Base-by-base conservation (phyloP, 2,797 vertebrate genomes). In the Urocyon cinereoargenteus region DNA sequence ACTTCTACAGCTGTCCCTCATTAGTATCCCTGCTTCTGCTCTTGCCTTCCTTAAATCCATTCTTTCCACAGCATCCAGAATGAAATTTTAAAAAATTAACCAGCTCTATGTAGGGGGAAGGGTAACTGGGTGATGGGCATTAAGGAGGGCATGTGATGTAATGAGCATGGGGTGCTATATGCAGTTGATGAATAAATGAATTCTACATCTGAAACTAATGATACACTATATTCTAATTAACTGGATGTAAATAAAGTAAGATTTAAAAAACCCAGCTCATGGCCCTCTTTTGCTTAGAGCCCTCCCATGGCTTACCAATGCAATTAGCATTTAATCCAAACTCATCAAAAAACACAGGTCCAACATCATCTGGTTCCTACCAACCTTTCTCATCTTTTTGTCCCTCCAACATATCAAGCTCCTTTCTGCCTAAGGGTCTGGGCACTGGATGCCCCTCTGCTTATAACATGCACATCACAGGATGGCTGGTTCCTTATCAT, bases 311-410 rank as follows among this genome's bases (percentile, higher is more conserved):
- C n/a, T 89, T 91, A 85, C 66, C 22, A 45, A 1, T 36, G 22
- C 57, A 78, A 72, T 91, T 21, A 83, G 61, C 73, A 93, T 91
- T 57, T 51, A 77, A 77, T 77, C 83, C 87, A 85, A 95, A 86
- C 16, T 40, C 57, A 53, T 40, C 34, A 36, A 45, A 72, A 79
- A 91, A 94, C 21, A 61, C 24, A 78, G 28, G 24, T 68, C 59
- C 59, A 81, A 36, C 28, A 22, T 24, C 61, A 78, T 81, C 91
- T 66, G 15, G 31, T 45, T n/a, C 70, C 53, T 59, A 19, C 6
- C n/a, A 15, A 66, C 28, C 10, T 90, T 93, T 91, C 10, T 64
- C 53, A 66, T 61, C 24, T 59, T 55, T 81, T 90, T 36, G 45
- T 70, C 75, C 49, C 78, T 78, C 15, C 24, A 75, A 68, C 51